These are phyloP conservation scores for Malurus alboscapulatus DNA, from an alignment of 2,113 vertebrate genomes.

Conservation along the genomic window DNA sequence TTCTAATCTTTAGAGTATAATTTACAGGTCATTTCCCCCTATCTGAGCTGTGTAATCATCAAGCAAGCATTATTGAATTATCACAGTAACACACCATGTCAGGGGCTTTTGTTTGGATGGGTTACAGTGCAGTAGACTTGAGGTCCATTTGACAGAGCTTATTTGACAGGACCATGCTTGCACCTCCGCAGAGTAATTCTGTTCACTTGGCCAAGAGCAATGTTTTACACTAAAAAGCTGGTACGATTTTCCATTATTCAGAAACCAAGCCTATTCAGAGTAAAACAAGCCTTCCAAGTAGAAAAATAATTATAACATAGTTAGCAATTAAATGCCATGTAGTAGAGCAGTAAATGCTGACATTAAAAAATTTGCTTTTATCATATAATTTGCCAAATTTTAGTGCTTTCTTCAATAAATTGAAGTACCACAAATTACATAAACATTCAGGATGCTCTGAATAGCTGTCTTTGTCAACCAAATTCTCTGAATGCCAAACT, in stretches of 20 bases:
- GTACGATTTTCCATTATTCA: conserved; percentile 15
- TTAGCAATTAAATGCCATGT: neutral
- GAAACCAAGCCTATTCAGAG: neutral
- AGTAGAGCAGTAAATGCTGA: neutral
- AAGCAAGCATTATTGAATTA: conserved; percentile 17
- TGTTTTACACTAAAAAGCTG: neutral
- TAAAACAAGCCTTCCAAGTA: conserved; percentile 1
- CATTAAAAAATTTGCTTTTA: neutral
- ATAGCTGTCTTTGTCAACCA: neutral
- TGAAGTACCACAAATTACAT: neutral
- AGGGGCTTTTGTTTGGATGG: neutral
- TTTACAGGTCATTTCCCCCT: conserved; percentile 32
- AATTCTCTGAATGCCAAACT: neutral
- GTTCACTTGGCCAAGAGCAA: neutral
- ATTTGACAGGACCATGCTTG: neutral
- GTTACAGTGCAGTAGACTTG: neutral
- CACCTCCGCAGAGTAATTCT: neutral
- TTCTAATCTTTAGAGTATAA: conserved; percentile 11
- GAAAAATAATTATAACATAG: neutral
- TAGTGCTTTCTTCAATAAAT: neutral
- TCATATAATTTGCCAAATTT: neutral
- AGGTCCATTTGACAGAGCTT: neutral
- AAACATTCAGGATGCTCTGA: neutral
- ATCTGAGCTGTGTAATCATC: conserved; percentile 14
- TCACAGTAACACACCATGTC: neutral